Evolutionary conservation across 2,797 vertebrate species (phyloP).

Genomic region (Sus cebifrons): DNA sequence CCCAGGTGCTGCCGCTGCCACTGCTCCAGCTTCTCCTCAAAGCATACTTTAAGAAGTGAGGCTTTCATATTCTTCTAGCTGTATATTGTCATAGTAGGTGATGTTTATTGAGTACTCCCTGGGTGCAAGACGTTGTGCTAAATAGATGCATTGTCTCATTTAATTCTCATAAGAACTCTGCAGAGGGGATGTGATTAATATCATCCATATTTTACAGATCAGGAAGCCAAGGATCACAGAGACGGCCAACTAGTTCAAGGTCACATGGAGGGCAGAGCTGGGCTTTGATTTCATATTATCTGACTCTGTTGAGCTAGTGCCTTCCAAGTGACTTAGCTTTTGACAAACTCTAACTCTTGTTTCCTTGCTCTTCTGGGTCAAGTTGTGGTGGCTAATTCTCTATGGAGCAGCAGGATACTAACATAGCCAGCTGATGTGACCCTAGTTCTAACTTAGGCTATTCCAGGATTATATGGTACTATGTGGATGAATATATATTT

Average conservation of each 20-base stretch:
- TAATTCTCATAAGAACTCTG: not conserved
- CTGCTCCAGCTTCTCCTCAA: not conserved
- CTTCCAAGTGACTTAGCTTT: not conserved
- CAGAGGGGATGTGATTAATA: not conserved
- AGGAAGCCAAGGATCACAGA: not conserved
- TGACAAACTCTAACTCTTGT: not conserved
- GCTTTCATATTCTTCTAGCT: not conserved
- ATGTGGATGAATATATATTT: conserved; percentile 1
- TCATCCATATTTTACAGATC: not conserved
- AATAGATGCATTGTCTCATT: not conserved
- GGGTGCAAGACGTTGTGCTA: not conserved
- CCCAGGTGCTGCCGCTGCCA: not conserved
- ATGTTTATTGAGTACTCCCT: not conserved
- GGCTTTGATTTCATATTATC: conserved; percentile 6
- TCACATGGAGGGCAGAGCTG: not conserved
- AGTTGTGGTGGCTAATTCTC: not conserved
- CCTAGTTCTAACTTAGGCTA: not conserved
- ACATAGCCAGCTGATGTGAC: not conserved
- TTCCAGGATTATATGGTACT: not conserved
- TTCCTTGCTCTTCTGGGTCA: not conserved
- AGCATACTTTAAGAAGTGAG: not conserved
- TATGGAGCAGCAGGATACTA: not conserved
- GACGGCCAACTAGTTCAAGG: not conserved
- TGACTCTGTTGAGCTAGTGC: not conserved
- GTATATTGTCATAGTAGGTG: not conserved